phyloP scores from a whole-genome alignment of 2,797 vertebrate genomes.

The Dryobates pubescens region DNA sequence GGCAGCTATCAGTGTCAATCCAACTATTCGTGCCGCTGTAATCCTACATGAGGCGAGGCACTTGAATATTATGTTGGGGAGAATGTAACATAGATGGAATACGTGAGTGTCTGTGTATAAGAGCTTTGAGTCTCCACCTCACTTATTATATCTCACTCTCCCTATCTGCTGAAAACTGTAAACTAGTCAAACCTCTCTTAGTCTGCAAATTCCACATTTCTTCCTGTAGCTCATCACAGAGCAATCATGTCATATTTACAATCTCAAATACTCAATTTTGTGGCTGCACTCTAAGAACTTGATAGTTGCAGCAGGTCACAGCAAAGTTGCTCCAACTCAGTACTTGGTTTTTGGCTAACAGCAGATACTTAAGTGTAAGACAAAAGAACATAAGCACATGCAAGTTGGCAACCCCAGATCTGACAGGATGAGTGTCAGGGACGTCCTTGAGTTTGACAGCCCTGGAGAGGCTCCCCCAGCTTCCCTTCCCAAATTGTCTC shows the following conservation, averaged over 20 bases:
- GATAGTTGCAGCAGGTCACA: background rate
- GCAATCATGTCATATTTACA: fast-evolving
- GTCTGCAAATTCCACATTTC: background rate
- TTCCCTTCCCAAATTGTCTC: background rate
- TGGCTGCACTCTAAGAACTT: background rate
- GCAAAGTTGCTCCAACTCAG: background rate
- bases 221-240: background rate
- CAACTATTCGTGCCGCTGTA: background rate
- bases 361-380: background rate
- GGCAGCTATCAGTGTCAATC: background rate
- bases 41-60: fast-evolving
- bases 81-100: background rate
- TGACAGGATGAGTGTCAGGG: background rate
- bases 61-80: background rate
- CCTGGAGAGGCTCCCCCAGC: background rate
- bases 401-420: background rate
- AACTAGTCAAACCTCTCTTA: background rate
- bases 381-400: fast-evolving
- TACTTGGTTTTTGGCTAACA: background rate
- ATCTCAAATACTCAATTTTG: background rate
- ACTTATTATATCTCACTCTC: background rate
- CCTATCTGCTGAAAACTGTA: background rate
- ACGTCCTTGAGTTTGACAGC: background rate
- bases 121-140: background rate
- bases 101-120: background rate